Evolutionary conservation across 2,888 invertebrate genomes (phyloP), one percentile per base, ranked within the genome.

Genomic region (Nephrotoma appendiculata): DNA sequence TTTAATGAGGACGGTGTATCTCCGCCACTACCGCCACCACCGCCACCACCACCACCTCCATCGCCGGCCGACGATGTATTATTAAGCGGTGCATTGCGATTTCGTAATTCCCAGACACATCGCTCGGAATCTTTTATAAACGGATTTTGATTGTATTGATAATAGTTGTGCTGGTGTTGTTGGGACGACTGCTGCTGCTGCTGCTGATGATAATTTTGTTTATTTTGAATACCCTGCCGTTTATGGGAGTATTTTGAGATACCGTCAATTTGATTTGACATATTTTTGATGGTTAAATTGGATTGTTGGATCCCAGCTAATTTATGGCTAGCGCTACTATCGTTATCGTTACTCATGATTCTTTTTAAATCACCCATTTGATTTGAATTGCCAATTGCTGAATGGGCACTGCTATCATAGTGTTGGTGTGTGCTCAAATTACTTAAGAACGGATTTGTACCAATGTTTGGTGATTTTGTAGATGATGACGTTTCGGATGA

Each of bases 401-500:
- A 71, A 71, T 19, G 57, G 57, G 19, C 9, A 19, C 19, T 19
- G 57, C 19, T 57, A 57, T 71, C 71, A 71, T 71, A 71, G 11
- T 71, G 12, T 42, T 84, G 42, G 41, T 6, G 6, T 42, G 15
- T 42, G 15, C 43, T 84, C 19, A 44, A 44, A 45, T 90, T 89
- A 88, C 90, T 91, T 84, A 91, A 89, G 87, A 91, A 91, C 3
- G 91, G 91, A 89, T 91, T 91, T 84, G 91, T 91, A 7, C 91
- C 91, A 86, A 91, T 91, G 88, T 91, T 89, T 31, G 91, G 91
- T 87, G 91, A 86, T 86, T 86, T 91, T 31, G 91, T 91, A 87
- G 91, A 91, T 88, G 91, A 91, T 88, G 91, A 88, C 86, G 91
- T 91, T 89, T 91, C 91, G 31, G 91, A 91, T 85, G 91, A 91